phyloP scores from a whole-genome alignment of 92 coral and sea anemone species.

The Meandrina meandrites region DNA sequence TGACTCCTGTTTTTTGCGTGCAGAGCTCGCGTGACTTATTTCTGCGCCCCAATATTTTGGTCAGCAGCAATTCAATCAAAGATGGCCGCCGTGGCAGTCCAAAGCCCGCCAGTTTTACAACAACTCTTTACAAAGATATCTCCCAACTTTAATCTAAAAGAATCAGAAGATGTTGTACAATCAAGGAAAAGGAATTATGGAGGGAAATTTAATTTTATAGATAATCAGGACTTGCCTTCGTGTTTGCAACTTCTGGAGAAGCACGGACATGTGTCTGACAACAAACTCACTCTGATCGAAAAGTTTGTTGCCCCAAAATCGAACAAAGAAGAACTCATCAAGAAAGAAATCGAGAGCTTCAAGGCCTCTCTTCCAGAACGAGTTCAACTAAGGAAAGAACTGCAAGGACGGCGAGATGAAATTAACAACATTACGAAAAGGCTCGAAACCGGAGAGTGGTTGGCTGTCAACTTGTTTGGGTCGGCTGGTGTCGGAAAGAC shows the following conservation, averaged over 20 bases:
- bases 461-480: conserved; percentile 68
- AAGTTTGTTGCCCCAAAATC: conserved; percentile 50
- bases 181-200: conserved; percentile 28
- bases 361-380: conserved; percentile 18
- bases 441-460: conserved; percentile 25
- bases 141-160: conserved; percentile 1
- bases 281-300: conserved; percentile 10
- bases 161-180: conserved; percentile 29
- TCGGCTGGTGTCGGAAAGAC: conserved; percentile 82
- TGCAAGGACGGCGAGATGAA: conserved; percentile 62
- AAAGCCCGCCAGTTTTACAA: neutral
- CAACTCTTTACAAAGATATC: conserved; percentile 14
- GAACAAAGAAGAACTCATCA: conserved; percentile 30
- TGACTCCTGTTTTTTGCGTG: neutral
- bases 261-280: conserved; percentile 2
- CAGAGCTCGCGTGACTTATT: neutral
- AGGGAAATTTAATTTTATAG: conserved; percentile 5
- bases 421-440: conserved; percentile 24
- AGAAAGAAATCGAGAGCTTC: conserved; percentile 16
- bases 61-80: conserved; percentile 23
- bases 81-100: conserved; percentile 4
- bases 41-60: neutral
- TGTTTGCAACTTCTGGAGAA: conserved; percentile 10
- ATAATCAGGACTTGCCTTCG: conserved; percentile 4
- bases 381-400: conserved; percentile 5